A percentile compares a stretch with the other conserved stretches of the same genome.
phyloP scores from a whole-genome alignment of 37 sponge, comb jelly and placozoan species.

The Agelas oroides region DNA sequence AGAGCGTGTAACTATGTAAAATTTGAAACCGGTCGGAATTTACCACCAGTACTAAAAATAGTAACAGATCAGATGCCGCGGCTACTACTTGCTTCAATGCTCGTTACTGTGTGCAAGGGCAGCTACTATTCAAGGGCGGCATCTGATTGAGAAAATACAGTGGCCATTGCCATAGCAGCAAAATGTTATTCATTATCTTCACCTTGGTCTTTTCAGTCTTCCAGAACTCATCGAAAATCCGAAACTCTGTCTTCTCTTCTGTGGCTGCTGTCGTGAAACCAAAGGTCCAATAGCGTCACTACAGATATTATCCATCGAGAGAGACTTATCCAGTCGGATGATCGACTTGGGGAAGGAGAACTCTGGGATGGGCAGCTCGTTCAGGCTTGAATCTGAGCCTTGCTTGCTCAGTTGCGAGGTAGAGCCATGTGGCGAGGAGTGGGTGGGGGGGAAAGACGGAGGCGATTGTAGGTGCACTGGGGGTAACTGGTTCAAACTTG shows the following conservation, averaged over 20 bases:
- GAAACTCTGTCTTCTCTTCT: slow-evolving; percentile 10
- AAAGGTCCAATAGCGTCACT: neutral
- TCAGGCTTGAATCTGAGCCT: slow-evolving; percentile 6
- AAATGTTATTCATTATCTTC: too few relatives aligned
- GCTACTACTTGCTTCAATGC: too few relatives aligned
- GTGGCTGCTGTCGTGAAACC: neutral
- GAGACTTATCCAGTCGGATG: slow-evolving; percentile 16
- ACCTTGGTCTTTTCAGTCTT: slow-evolving; percentile 36
- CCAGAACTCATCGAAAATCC: neutral
- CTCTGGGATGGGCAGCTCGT: neutral
- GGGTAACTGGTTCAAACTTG: slow-evolving; percentile 14
- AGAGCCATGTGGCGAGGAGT: slow-evolving; percentile 27
- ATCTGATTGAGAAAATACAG: too few relatives aligned
- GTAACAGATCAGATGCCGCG: too few relatives aligned
- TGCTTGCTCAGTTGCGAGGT: slow-evolving; percentile 11
- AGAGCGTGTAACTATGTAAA: too few relatives aligned
- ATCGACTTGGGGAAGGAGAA: neutral
- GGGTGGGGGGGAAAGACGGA: neutral
- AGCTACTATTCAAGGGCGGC: too few relatives aligned
- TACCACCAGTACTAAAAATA: too few relatives aligned
- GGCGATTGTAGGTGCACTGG: neutral
- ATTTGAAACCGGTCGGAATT: too few relatives aligned
- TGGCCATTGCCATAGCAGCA: too few relatives aligned
- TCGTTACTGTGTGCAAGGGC: too few relatives aligned
- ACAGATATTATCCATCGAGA: slow-evolving; percentile 54